phyloP scores from a whole-genome alignment of 1,140 invertebrate genomes.

The Drosophila kanapiae region DNA sequence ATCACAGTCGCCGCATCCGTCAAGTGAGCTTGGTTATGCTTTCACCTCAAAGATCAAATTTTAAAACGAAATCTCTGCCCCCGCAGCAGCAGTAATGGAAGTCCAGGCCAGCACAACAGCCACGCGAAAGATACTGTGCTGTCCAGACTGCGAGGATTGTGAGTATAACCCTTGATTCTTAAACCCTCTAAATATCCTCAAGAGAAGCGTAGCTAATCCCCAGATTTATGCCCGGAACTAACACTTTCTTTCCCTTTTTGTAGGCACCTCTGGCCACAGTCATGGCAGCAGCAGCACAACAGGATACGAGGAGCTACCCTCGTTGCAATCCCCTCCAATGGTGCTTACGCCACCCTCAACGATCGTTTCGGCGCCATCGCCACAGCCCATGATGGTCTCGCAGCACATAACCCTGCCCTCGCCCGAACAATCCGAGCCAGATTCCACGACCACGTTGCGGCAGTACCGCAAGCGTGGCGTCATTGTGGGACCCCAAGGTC shows the following conservation, averaged over 20 bases:
- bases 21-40: constrained; percentile 36
- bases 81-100: constrained; percentile 48
- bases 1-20: constrained; percentile 42
- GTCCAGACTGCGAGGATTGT: constrained; percentile 81
- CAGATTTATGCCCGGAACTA: neutral
- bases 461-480: constrained; percentile 74
- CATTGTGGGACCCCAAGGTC: constrained; percentile 39
- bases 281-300: constrained; percentile 14
- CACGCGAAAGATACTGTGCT: constrained; percentile 70
- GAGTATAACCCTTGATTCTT: constrained; percentile 25
- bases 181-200: too few species aligned
- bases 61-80: constrained; percentile 6
- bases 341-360: constrained; percentile 64
- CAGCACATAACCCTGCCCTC: constrained; percentile 74
- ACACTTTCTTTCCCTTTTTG: neutral
- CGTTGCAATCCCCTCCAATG: constrained; percentile 52
- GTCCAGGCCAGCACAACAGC: constrained; percentile 20
- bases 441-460: constrained; percentile 76
- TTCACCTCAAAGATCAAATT: constrained; percentile 8
- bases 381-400: constrained; percentile 43
- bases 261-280: constrained; percentile 58
- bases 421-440: constrained; percentile 81
- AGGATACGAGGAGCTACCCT: constrained; percentile 46
- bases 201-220: neutral
- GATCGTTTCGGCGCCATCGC: constrained; percentile 62